Evolutionary conservation across 2,797 vertebrate genomes (phyloP).

Genomic region (Lepus townsendii): DNA sequence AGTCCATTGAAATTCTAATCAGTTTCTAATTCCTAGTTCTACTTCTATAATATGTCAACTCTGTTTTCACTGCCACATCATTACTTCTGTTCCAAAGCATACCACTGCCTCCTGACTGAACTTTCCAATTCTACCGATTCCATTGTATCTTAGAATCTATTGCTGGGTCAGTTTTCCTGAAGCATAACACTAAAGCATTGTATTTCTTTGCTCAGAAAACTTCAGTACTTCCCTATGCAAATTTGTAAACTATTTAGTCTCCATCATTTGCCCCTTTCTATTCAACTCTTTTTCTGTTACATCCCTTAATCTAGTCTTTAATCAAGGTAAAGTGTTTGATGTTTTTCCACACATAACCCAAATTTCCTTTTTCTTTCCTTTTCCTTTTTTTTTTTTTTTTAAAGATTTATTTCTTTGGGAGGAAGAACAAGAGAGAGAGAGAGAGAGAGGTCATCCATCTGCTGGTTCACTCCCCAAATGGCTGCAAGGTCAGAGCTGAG

Average conservation of each 20-base stretch:
- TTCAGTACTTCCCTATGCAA: neutral
- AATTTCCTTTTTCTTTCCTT: neutral
- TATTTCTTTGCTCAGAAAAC: neutral
- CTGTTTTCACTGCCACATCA: neutral
- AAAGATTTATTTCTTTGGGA: too few species aligned
- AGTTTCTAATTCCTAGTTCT: conserved; percentile 25
- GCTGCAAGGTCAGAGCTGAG: too few species aligned
- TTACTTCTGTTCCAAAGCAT: neutral
- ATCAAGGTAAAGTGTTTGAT: neutral
- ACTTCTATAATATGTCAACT: neutral
- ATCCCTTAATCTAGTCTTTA: neutral
- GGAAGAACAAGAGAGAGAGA: too few species aligned
- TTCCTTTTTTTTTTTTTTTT: neutral
- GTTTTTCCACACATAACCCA: neutral
- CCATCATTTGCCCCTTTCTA: neutral
- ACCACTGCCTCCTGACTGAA: neutral
- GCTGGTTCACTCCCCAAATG: too few species aligned
- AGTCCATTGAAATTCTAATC: neutral
- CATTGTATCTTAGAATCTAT: neutral
- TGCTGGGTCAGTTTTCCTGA: neutral
- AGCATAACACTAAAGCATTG: neutral
- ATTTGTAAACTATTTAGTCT: neutral
- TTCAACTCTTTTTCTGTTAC: neutral
- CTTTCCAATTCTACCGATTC: neutral
- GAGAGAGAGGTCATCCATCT: too few species aligned